Evolutionary conservation across 2,888 invertebrate species (phyloP).

Genomic region (Catocala nupta): DNA sequence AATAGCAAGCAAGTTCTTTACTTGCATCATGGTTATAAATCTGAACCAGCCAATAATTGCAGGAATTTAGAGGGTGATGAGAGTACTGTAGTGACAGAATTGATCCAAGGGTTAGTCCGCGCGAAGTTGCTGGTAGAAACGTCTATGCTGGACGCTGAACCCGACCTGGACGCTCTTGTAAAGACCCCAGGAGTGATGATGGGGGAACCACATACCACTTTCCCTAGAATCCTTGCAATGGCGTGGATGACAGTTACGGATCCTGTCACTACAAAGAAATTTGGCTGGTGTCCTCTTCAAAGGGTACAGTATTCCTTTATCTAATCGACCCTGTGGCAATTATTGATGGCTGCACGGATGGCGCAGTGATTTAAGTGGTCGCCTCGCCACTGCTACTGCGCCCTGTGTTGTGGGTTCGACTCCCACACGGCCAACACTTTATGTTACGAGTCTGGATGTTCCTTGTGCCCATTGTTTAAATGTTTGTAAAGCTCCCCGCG

Average conservation of each 20-base stretch:
- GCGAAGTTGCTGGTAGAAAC: constrained; percentile 73
- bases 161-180: constrained; percentile 71
- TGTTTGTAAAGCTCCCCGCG: too few species aligned
- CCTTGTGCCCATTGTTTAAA: too few species aligned
- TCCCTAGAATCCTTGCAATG: constrained; percentile 73
- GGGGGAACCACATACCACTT: constrained; percentile 76
- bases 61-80: constrained; percentile 80
- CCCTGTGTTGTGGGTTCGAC: too few species aligned
- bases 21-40: too few species aligned
- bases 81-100: constrained; percentile 61
- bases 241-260: constrained; percentile 75
- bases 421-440: too few species aligned
- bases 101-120: constrained; percentile 66
- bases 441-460: too few species aligned
- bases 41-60: constrained; percentile 1
- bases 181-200: constrained; percentile 74
- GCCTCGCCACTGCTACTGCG: too few species aligned
- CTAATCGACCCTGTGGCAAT: background rate
- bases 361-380: too few species aligned
- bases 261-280: constrained; percentile 63
- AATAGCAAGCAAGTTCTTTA: too few species aligned
- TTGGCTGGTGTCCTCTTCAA: constrained; percentile 75
- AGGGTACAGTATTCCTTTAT: constrained; percentile 53
- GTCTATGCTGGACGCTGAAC: constrained; percentile 70
- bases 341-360: too few species aligned